Evolutionary conservation across 2,888 invertebrate species (phyloP).

Genomic region (Ectropis crepuscularia): DNA sequence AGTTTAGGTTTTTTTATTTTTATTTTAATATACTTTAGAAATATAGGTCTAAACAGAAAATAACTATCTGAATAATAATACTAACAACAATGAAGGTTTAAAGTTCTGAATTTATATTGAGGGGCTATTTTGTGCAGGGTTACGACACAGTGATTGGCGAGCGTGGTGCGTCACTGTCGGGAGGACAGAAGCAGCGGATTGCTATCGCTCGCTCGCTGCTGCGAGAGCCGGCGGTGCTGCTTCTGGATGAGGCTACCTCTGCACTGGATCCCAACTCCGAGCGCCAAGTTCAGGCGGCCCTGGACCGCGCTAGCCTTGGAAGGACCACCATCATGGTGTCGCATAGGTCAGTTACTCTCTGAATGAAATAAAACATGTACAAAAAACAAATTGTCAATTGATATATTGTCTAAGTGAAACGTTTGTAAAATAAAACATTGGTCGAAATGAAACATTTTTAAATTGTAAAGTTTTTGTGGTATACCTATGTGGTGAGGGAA

Average conservation of each 20-base stretch:
- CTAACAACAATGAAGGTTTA: too few relatives aligned
- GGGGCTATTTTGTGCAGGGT: conserved; percentile 69
- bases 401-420: too few relatives aligned
- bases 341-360: conserved; percentile 18
- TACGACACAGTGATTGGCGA: conserved; percentile 93
- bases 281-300: conserved; percentile 90
- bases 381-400: too few relatives aligned
- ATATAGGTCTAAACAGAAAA: too few relatives aligned
- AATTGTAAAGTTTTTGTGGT: too few relatives aligned
- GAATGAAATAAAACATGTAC: too few relatives aligned
- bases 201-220: conserved; percentile 93
- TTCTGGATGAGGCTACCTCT: conserved; percentile 93
- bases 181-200: conserved; percentile 93
- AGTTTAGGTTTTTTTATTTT: too few relatives aligned
- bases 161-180: conserved; percentile 91
- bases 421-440: too few relatives aligned
- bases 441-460: background rate
- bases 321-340: conserved; percentile 90
- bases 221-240: conserved; percentile 89
- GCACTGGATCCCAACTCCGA: conserved; percentile 93
- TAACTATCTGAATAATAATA: too few relatives aligned
- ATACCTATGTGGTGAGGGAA: too few relatives aligned
- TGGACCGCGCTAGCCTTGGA: conserved; percentile 89
- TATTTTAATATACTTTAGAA: too few relatives aligned
- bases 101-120: too few relatives aligned